A percentile compares a stretch with the other conserved stretches of the same genome.
Evolutionary conservation across 2,888 invertebrate genomes (phyloP).

Genomic region (Netelia fuscicornis): DNA sequence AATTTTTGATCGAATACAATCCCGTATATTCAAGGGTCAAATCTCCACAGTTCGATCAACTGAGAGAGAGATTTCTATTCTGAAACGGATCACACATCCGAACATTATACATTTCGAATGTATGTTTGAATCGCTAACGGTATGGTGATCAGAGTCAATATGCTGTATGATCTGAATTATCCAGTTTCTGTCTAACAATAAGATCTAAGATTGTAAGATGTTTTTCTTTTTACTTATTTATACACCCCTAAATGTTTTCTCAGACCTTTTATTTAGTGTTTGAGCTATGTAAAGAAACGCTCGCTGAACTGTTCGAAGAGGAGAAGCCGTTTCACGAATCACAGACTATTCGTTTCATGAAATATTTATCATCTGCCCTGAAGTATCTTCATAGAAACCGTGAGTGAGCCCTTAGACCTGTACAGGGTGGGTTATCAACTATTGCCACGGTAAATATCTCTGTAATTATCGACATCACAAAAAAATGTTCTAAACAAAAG

Average conservation of each 20-base stretch:
- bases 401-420: slow-evolving; percentile 67
- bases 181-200: background rate
- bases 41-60: slow-evolving; percentile 81
- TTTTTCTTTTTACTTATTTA: background rate
- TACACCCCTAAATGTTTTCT: background rate
- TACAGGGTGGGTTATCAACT: no score
- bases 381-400: slow-evolving; percentile 85
- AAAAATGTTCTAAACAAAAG: no score
- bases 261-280: slow-evolving; percentile 86
- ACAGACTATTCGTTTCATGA: slow-evolving; percentile 81
- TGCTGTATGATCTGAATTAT: background rate
- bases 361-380: slow-evolving; percentile 82
- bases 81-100: slow-evolving; percentile 86
- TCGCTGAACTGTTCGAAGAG: slow-evolving; percentile 83
- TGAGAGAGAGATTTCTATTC: slow-evolving; percentile 86
- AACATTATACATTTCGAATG: slow-evolving; percentile 86
- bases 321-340: slow-evolving; percentile 81
- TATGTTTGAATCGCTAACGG: slow-evolving; percentile 86
- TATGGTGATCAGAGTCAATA: slow-evolving; percentile 18
- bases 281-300: slow-evolving; percentile 86
- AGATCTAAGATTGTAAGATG: background rate
- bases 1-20: background rate
- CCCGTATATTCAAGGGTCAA: slow-evolving; percentile 63
- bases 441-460: no score
- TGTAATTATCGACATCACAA: no score